Conservation (phyloP, 2,797 vertebrate species). For the Helicolenus hilgendorfi region DNA sequence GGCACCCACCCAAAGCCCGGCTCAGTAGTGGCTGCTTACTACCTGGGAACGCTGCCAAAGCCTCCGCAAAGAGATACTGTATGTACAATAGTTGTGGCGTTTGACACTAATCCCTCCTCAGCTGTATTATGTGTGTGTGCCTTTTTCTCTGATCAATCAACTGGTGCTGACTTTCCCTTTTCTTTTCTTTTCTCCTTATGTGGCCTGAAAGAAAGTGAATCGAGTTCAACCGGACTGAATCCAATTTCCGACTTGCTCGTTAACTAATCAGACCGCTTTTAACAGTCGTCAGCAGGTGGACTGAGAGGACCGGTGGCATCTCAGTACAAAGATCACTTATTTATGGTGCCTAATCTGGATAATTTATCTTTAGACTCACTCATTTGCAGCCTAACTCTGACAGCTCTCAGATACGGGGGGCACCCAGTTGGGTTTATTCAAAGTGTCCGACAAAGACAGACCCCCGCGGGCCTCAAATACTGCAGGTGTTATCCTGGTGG, state of each 20-base stretch:
- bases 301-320: conserved; percentile 32
- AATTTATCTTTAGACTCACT: conserved; percentile 62
- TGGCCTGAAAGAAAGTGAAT: not conserved
- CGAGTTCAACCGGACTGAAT: not conserved
- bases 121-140: conserved; percentile 33
- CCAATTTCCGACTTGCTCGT: conserved; percentile 7
- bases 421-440: conserved; percentile 34
- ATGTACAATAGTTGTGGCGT: conserved; percentile 65
- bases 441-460: conserved; percentile 25
- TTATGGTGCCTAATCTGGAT: conserved; percentile 67
- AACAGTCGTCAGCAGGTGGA: conserved; percentile 30
- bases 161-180: not conserved
- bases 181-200: not conserved
- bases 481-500: conserved; percentile 47
- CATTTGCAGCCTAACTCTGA: conserved; percentile 53
- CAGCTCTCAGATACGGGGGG: conserved; percentile 63
- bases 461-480: conserved; percentile 9
- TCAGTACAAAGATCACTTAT: conserved; percentile 73
- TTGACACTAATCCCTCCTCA: conserved; percentile 61
- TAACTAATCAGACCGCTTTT: conserved; percentile 15
- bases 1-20: conserved; percentile 66
- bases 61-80: conserved; percentile 65
- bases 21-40: conserved; percentile 70
- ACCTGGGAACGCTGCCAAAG: conserved; percentile 66
- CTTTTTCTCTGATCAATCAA: conserved; percentile 1